A percentile compares a stretch with the other conserved stretches of the same genome.
These are phyloP conservation scores for Bombylius major DNA, from an alignment of 2,888 invertebrate species.

Conservation along the genomic window DNA sequence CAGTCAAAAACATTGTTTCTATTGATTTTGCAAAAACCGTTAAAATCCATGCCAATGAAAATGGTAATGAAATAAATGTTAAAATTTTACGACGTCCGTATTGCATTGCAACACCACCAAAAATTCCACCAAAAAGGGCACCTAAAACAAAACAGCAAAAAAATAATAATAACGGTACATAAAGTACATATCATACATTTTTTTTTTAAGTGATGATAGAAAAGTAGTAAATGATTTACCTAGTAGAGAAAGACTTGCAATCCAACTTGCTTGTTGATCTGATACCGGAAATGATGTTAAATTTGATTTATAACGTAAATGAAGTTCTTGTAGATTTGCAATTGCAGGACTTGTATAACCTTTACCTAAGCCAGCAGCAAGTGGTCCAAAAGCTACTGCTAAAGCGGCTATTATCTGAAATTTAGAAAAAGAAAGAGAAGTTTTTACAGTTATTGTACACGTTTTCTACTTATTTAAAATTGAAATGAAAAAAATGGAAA, in stretches of 20 bases:
- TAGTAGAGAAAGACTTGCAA: slow-evolving; percentile 57
- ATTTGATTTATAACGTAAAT: slow-evolving; percentile 29
- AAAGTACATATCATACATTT: no score
- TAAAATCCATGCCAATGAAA: slow-evolving; percentile 68
- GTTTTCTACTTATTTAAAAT: no score
- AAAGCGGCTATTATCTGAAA: slow-evolving; percentile 55
- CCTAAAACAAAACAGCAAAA: slow-evolving; percentile 31
- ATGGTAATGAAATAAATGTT: slow-evolving; percentile 58
- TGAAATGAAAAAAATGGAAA: no score
- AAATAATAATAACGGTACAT: no score
- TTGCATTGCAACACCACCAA: slow-evolving; percentile 59
- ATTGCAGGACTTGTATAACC: slow-evolving; percentile 64
- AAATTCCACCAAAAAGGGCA: slow-evolving; percentile 61
- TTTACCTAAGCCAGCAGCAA: slow-evolving; percentile 60
- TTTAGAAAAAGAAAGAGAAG: background rate
- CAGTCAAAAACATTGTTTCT: slow-evolving; percentile 68
- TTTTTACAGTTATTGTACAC: background rate
- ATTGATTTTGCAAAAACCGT: slow-evolving; percentile 68
- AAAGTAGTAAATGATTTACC: slow-evolving; percentile 30
- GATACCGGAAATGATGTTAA: slow-evolving; percentile 45
- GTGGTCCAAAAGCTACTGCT: slow-evolving; percentile 57
- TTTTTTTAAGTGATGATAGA: no score
- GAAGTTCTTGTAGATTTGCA: slow-evolving; percentile 51
- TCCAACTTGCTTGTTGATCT: slow-evolving; percentile 60
- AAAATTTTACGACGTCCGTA: slow-evolving; percentile 56